A percentile compares a stretch with the other conserved stretches of the same genome.
Conservation (phyloP, 2,888 invertebrate genomes). For the Erebia epiphron region DNA sequence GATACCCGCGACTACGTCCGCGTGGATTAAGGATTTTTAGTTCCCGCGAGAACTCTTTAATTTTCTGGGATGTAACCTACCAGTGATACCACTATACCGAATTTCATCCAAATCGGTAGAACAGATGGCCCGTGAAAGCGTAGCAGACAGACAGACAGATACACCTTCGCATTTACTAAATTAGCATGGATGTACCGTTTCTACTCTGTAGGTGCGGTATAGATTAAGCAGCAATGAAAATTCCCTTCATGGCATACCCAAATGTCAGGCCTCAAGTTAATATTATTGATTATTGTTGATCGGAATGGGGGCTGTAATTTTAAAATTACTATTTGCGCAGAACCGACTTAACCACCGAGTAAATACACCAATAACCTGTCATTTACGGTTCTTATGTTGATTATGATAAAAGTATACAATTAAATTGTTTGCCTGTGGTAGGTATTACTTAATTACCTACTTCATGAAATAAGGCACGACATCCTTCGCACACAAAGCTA, state of each 20-base stretch:
- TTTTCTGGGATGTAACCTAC: too few relatives aligned
- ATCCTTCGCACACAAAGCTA: too few relatives aligned
- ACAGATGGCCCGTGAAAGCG: too few relatives aligned
- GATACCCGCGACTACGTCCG: too few relatives aligned
- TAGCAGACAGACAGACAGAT: too few relatives aligned
- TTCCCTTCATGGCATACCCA: background rate
- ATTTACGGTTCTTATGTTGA: slow-evolving; percentile 3
- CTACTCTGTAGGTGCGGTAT: too few relatives aligned
- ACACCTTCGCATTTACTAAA: too few relatives aligned
- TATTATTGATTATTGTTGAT: slow-evolving; percentile 8
- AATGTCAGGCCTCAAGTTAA: slow-evolving; percentile 2
- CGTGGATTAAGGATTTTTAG: too few relatives aligned
- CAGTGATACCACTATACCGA: too few relatives aligned
- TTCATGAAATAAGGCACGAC: background rate
- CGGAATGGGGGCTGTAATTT: slow-evolving; percentile 10
- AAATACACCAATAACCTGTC: slow-evolving; percentile 5
- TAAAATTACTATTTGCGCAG: slow-evolving; percentile 23
- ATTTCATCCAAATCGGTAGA: too few relatives aligned
- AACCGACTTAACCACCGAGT: slow-evolving; percentile 5
- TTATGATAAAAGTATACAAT: background rate
- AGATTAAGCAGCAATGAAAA: background rate
- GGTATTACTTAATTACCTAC: background rate
- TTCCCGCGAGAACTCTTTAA: too few relatives aligned
- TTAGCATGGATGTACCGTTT: too few relatives aligned
- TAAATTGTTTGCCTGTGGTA: slow-evolving; percentile 1